These are phyloP conservation scores for Phylloscopus trochilus DNA, from an alignment of 2,113 vertebrate genomes.

Conservation along the genomic window DNA sequence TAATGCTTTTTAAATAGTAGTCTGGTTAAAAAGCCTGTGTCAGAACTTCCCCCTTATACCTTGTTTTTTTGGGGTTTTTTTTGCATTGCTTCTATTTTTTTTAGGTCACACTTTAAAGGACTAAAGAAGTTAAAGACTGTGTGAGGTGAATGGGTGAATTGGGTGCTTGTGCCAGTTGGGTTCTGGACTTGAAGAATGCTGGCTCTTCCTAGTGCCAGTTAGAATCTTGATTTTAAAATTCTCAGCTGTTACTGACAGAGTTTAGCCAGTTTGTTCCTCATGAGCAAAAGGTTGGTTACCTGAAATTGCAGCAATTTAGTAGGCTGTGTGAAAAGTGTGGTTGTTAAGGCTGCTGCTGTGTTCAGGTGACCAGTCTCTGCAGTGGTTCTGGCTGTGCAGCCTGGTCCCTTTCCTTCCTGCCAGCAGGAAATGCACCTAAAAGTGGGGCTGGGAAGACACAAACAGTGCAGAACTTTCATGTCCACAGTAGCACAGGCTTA, in stretches of 20 bases:
- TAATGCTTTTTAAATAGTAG: background rate
- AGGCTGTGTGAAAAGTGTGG: background rate
- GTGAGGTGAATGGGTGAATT: background rate
- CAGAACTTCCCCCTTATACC: background rate
- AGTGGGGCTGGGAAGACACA: background rate
- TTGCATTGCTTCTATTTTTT: background rate
- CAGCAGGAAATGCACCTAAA: background rate
- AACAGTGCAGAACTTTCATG: background rate
- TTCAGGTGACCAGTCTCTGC: background rate
- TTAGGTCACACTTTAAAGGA: background rate
- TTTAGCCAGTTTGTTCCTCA: background rate
- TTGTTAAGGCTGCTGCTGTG: background rate
- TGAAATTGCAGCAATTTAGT: background rate
- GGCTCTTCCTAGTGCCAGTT: background rate
- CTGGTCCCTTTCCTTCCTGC: background rate
- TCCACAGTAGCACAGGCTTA: background rate
- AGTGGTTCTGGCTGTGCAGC: background rate
- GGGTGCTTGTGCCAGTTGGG: background rate
- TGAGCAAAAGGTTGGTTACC: background rate
- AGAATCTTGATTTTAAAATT: background rate
- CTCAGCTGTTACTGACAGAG: background rate
- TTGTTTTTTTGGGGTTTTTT: background rate
- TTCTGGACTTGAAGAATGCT: background rate
- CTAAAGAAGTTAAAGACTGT: background rate
- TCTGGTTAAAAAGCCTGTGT: background rate